Percentiles rank a stretch among this genome's conserved stretches.
Conservation (phyloP, 1,140 invertebrate species). For the Mycetomoellerius zeteki region DNA sequence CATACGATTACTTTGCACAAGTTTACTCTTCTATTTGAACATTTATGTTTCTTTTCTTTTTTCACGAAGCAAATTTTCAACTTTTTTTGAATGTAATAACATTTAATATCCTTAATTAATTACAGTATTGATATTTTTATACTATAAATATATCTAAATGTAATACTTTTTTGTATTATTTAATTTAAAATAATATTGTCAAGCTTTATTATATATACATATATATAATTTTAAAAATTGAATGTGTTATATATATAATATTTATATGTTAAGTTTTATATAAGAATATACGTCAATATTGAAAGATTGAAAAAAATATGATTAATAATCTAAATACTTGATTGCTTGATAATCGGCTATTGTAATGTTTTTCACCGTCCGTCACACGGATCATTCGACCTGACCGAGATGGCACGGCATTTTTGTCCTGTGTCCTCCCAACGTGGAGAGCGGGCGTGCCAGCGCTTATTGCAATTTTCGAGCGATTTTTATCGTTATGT, state of each 20-base stretch:
- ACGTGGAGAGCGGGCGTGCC: too few relatives aligned
- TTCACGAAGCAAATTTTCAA: slow-evolving; percentile 11
- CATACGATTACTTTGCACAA: neutral
- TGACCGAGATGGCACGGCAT: too few relatives aligned
- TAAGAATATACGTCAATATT: neutral
- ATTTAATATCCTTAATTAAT: neutral
- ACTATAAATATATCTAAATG: neutral
- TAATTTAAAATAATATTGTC: neutral
- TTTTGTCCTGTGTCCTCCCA: too few relatives aligned
- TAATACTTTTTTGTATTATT: neutral
- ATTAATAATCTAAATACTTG: slow-evolving; percentile 13
- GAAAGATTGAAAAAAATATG: neutral
- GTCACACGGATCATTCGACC: too few relatives aligned
- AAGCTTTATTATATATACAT: neutral
- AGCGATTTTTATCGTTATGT: too few relatives aligned
- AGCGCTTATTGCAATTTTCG: too few relatives aligned
- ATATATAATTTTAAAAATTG: too few relatives aligned
- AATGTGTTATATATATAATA: too few relatives aligned
- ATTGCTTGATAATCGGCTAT: too few relatives aligned
- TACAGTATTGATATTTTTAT: neutral
- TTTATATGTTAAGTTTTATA: neutral
- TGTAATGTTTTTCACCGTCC: too few relatives aligned
- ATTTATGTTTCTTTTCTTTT: neutral
- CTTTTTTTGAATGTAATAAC: neutral
- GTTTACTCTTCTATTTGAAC: neutral